Evolutionary conservation across 2,113 vertebrate genomes (phyloP).

Genomic region (Pampusana beccarii): DNA sequence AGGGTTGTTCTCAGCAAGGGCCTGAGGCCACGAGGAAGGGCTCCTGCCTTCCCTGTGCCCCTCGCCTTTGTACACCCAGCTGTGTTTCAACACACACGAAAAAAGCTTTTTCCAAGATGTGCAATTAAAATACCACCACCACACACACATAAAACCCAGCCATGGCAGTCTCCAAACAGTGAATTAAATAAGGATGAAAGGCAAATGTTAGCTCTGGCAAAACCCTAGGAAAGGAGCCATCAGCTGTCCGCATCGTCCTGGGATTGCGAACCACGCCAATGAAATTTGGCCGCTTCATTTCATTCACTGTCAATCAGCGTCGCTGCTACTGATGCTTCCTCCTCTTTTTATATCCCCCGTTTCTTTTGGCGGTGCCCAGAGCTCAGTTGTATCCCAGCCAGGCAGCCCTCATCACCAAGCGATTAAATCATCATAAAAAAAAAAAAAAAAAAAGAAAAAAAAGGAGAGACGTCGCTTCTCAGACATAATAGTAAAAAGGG

Average conservation of each 20-base stretch:
- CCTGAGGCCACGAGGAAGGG: background rate
- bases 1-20: background rate
- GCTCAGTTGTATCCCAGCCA: conserved; percentile 59
- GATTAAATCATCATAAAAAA: conserved; percentile 4
- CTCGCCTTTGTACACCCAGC: background rate
- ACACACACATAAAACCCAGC: background rate
- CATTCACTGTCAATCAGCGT: conserved; percentile 55
- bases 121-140: background rate
- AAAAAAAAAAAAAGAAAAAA: background rate
- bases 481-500: conserved; percentile 30
- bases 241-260: background rate
- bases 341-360: conserved; percentile 4
- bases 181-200: conserved; percentile 35
- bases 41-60: background rate
- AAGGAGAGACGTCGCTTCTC: conserved; percentile 15
- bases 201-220: background rate
- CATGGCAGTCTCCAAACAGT: background rate
- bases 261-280: conserved; percentile 22
- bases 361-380: conserved; percentile 49
- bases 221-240: conserved; percentile 49
- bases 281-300: conserved; percentile 58
- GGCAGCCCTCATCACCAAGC: conserved; percentile 49
- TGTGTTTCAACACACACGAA: background rate
- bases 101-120: background rate
- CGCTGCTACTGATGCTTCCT: conserved; percentile 12